Evolutionary conservation across 2,797 vertebrate genomes (phyloP).

Genomic region (Tragopan temminckii): DNA sequence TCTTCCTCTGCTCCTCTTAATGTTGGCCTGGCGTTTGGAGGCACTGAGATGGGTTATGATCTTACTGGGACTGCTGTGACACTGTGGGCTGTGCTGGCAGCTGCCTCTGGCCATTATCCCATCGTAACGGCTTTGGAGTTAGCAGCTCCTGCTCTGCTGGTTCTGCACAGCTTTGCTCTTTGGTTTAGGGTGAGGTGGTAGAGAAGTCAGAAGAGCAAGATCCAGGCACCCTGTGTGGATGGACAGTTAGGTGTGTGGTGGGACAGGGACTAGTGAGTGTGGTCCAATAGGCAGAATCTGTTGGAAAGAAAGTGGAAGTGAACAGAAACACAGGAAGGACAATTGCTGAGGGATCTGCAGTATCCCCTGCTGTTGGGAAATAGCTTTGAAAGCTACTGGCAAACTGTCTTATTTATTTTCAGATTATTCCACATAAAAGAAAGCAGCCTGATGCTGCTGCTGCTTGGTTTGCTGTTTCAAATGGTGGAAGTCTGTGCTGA

Average conservation of each 20-base stretch:
- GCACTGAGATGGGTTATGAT: not conserved
- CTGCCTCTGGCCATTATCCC: not conserved
- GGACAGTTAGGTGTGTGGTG: not conserved
- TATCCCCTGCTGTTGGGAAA: not conserved
- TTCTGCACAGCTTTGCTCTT: not conserved
- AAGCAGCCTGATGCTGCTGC: not conserved
- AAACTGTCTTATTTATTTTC: not conserved
- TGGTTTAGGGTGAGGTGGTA: not conserved
- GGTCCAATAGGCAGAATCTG: not conserved
- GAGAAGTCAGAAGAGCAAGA: not conserved
- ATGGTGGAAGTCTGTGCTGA: not conserved
- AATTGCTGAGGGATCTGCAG: not conserved
- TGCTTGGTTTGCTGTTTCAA: not conserved
- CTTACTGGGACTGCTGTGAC: not conserved
- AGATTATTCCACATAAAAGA: not conserved
- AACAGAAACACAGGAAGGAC: not conserved
- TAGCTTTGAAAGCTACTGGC: not conserved
- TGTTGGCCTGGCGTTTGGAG: not conserved
- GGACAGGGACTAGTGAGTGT: not conserved
- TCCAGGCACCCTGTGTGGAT: too few species aligned
- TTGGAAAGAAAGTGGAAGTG: not conserved
- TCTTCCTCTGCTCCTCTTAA: not conserved
- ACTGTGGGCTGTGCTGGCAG: accelerated
- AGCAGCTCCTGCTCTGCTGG: not conserved
- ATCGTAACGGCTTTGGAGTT: not conserved